Percentiles rank a stretch among this genome's conserved stretches.
Conservation (phyloP, 2,113 vertebrate genomes). For the Prinia subflava region DNA sequence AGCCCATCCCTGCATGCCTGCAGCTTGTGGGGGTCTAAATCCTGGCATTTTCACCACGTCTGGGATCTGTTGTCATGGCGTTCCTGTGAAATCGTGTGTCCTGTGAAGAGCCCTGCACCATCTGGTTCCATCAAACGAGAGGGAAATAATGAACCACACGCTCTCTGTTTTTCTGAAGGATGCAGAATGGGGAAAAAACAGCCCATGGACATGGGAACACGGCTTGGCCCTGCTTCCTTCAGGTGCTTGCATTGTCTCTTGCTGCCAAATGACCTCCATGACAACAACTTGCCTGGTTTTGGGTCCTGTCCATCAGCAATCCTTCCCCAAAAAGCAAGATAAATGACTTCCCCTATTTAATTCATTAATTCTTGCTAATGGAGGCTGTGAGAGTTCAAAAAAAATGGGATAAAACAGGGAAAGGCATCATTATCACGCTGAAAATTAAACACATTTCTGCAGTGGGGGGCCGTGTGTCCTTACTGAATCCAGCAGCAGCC, state of each 20-base stretch:
- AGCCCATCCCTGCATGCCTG: not conserved
- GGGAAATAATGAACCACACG: not conserved
- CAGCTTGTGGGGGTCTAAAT: not conserved
- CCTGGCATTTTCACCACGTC: not conserved
- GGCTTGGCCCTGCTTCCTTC: not conserved
- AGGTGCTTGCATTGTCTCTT: not conserved
- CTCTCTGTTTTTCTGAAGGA: not conserved
- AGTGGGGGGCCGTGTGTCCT: not conserved
- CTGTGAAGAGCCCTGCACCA: not conserved
- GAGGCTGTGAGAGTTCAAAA: not conserved
- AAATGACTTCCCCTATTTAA: not conserved
- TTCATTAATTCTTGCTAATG: not conserved
- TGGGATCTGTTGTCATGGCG: not conserved
- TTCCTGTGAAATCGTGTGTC: not conserved
- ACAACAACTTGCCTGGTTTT: not conserved
- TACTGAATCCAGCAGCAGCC: not conserved
- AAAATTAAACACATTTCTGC: not conserved
- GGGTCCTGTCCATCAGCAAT: not conserved
- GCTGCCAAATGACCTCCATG: not conserved
- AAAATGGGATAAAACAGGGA: not conserved
- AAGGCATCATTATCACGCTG: not conserved
- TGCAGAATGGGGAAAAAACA: accelerated
- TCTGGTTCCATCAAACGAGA: not conserved
- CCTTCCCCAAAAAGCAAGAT: not conserved
- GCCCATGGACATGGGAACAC: accelerated